Evolutionary conservation across 2,888 invertebrate species (phyloP).

Genomic region (Acanthoscelides obtectus): DNA sequence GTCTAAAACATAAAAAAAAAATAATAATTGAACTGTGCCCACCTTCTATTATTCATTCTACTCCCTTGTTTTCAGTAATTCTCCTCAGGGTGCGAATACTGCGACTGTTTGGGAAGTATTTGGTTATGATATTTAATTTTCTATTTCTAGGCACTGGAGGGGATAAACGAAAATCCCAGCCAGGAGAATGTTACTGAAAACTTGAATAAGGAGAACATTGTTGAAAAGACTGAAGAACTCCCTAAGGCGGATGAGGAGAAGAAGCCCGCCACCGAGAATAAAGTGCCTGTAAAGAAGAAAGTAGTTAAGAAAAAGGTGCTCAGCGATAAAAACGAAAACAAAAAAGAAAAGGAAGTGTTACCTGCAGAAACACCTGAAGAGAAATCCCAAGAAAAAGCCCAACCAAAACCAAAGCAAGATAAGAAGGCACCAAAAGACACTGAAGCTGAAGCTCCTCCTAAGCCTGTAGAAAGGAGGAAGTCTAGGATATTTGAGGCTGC

Average conservation of each 20-base stretch:
- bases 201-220: constrained; percentile 35
- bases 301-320: constrained; percentile 42
- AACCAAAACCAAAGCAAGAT: constrained; percentile 28
- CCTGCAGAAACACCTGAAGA: constrained; percentile 17
- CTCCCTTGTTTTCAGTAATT: no score
- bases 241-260: constrained; percentile 26
- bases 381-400: constrained; percentile 24
- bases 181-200: constrained; percentile 37
- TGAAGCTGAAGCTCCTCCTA: constrained; percentile 34
- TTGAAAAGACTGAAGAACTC: constrained; percentile 21
- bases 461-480: constrained; percentile 56
- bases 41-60: no score
- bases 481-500: constrained; percentile 67
- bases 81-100: no score
- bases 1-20: no score
- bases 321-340: constrained; percentile 42
- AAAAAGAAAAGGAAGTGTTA: constrained; percentile 17
- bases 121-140: no score
- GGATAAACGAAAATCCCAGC: constrained; percentile 44
- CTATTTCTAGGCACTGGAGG: constrained; percentile 33
- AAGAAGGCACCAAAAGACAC: constrained; percentile 26
- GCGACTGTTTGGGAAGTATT: no score
- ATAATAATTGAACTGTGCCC: no score
- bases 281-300: constrained; percentile 38
- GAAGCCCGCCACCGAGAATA: constrained; percentile 22